Base-by-base conservation (phyloP, 2,113 vertebrate genomes). In the Tenebrosternarchus preto region DNA sequence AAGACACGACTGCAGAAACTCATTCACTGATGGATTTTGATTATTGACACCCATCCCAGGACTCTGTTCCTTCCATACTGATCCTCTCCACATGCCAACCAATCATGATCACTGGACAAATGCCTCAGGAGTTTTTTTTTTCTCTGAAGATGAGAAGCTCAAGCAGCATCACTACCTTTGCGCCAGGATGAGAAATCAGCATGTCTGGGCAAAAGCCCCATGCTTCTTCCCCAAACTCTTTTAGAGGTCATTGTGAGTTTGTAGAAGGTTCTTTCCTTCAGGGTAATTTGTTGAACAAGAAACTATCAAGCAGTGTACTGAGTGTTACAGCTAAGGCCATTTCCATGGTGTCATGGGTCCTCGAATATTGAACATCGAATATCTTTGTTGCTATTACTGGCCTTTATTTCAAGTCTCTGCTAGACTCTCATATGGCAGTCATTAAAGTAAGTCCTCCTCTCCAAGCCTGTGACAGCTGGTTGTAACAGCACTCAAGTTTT, bases 11-110 rank as follows among this genome's bases (percentile, higher is more conserved):
- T 31, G 60, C 43, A 76, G 77, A 79, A 69, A 70, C n/a, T 56
- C 76, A 78, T 73, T 82, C 77, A 76, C 81, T 63, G 77, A 73
- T 69, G 73, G 80, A 73, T 76, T 73, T 67, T 69, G 77, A 85
- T 85, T 80, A 85, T 55, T 80, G 77, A 70, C 75, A 77, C 77
- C 64, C 81, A 68, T 80, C 39, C 61, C 25, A 25, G 19, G 63
- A 81, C 63, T 70, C 55, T 53, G 39, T 50, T 77, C 55, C 36
- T 25, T 27, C 69, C 63, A 67, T 77, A 73, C 83, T 80, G 67
- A 80, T 83, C 84, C 77, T 78, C 77, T 83, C 55, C 73, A 69
- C 80, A 80, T 39, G 67, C 77, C 73, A 43, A 77, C 63, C 68
- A 72, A 85, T 77, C 80, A 63, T 61, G 73, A 76, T 85, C 55